A percentile compares a stretch with the other conserved stretches of the same genome.
Conservation (phyloP, 1,140 invertebrate species). For the Aphaenogaster floridana region DNA sequence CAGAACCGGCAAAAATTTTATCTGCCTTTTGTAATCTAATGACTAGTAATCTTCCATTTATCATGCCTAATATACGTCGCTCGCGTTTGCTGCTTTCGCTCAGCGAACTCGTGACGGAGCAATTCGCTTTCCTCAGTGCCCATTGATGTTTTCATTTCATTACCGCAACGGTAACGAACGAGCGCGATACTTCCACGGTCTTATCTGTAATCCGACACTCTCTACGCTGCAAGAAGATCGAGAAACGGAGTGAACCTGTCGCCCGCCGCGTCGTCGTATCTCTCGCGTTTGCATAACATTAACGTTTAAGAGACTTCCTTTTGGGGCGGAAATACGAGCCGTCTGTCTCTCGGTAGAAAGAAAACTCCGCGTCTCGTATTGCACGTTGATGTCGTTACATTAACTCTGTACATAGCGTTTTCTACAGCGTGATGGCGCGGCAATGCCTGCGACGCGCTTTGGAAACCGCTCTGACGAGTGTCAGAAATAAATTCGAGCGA, state of each 20-base stretch:
- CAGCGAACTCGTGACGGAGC: neutral
- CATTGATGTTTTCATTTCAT: conserved; percentile 63
- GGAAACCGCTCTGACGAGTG: neutral
- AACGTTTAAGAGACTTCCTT: conserved; percentile 53
- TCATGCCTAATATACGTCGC: neutral
- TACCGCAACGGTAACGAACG: conserved; percentile 44
- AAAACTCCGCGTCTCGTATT: conserved; percentile 51
- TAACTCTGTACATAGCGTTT: conserved; percentile 22
- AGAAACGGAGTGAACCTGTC: conserved; percentile 38
- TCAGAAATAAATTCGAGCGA: neutral
- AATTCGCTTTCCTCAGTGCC: neutral
- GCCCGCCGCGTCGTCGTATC: neutral
- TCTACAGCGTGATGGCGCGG: neutral
- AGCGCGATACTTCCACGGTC: conserved; percentile 34
- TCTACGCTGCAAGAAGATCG: conserved; percentile 19
- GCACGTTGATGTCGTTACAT: conserved; percentile 37
- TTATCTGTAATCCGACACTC: conserved; percentile 50
- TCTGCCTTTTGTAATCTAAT: neutral
- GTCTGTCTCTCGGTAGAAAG: conserved; percentile 38
- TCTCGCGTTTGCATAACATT: conserved; percentile 59
- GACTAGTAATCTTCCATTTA: conserved; percentile 6
- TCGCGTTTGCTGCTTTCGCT: neutral
- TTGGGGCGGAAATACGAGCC: conserved; percentile 42
- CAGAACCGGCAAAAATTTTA: neutral
- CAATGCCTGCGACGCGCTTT: neutral